Evolutionary conservation across 2,888 invertebrate genomes (phyloP).

Genomic region (Ethmia dodecea): DNA sequence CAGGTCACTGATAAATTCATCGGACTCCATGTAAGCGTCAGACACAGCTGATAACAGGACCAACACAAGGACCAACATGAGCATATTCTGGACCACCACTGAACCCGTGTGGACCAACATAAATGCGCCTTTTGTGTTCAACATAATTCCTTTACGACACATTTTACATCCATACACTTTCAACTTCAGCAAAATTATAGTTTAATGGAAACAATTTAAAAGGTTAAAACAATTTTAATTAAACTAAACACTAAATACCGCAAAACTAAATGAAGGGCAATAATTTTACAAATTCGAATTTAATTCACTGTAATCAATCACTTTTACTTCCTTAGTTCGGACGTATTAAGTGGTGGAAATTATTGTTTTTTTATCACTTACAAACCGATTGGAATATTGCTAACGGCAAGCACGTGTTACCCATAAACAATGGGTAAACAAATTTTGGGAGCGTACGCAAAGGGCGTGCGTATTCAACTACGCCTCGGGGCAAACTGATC

Average conservation of each 20-base stretch:
- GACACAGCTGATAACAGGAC: slow-evolving; percentile 47
- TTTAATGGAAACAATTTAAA: no score
- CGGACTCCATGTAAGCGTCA: slow-evolving; percentile 69
- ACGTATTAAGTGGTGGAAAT: no score
- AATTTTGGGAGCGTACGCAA: slow-evolving; percentile 23
- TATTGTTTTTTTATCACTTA: no score
- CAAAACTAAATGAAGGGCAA: no score
- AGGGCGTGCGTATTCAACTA: slow-evolving; percentile 45
- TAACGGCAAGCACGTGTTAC: slow-evolving; percentile 41
- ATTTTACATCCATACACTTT: not conserved
- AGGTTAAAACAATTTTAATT: no score
- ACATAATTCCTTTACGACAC: not conserved
- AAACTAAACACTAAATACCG: no score
- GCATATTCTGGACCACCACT: slow-evolving; percentile 2
- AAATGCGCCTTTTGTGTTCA: not conserved
- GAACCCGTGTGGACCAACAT: no score
- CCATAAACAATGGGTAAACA: slow-evolving; percentile 43
- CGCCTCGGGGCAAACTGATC: slow-evolving; percentile 56
- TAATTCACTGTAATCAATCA: no score
- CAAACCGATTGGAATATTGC: no score
- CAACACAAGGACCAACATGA: slow-evolving; percentile 23
- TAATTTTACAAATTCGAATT: no score
- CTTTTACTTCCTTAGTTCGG: no score
- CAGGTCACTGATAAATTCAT: slow-evolving; percentile 74
- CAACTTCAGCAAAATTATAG: no score